A percentile compares a stretch with the other conserved stretches of the same genome.
Conservation (phyloP, 2,113 vertebrate species). For the Haemorhous mexicanus region DNA sequence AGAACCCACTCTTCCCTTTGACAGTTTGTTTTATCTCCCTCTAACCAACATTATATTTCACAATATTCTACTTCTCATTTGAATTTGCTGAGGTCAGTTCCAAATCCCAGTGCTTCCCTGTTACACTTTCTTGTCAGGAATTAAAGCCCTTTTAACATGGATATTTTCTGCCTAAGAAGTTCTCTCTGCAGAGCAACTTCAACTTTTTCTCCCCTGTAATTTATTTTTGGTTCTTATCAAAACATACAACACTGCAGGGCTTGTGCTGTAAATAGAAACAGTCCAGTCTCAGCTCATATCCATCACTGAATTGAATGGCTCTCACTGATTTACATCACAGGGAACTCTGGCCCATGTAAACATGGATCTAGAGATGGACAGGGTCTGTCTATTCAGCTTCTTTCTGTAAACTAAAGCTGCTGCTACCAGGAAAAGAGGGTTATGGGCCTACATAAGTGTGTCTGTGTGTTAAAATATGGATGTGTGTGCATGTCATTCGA, state of each 20-base stretch:
- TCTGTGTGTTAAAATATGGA: background rate
- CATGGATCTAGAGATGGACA: background rate
- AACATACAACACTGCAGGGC: slow-evolving; percentile 24
- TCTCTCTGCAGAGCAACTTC: background rate
- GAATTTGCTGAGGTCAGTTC: background rate
- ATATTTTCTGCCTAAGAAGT: background rate
- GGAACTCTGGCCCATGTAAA: background rate
- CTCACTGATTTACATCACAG: background rate
- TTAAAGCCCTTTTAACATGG: background rate
- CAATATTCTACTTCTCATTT: background rate
- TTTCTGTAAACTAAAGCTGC: background rate
- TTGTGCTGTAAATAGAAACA: slow-evolving; percentile 43
- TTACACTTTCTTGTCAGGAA: background rate
- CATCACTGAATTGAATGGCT: background rate
- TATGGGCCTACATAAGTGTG: background rate
- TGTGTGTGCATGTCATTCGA: background rate
- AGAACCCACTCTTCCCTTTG: background rate
- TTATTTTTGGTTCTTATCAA: slow-evolving; percentile 43
- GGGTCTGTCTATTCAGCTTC: background rate
- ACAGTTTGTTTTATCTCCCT: background rate
- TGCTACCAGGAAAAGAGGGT: background rate
- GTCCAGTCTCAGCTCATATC: background rate
- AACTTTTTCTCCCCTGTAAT: background rate
- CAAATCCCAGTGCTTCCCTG: background rate
- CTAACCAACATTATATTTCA: background rate